Percentiles rank a stretch among this genome's conserved stretches.
phyloP scores from a whole-genome alignment of 2,888 invertebrate genomes.

The Acronicta leporina region DNA sequence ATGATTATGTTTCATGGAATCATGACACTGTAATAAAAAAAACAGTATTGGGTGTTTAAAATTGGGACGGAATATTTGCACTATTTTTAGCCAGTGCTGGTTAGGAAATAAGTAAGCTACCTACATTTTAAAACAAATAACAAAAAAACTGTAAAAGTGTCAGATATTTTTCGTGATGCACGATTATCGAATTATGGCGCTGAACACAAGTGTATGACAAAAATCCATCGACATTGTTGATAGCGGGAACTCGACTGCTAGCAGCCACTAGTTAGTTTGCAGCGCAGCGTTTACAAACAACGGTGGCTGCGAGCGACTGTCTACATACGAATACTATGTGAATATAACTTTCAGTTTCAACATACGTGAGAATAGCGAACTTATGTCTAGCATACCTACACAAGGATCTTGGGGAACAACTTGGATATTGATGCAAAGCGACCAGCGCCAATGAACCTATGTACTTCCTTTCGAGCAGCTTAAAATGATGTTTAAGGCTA shows the following conservation, averaged over 20 bases:
- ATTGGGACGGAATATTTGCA: constrained; percentile 29
- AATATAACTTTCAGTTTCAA: constrained; percentile 72
- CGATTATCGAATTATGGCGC: neutral
- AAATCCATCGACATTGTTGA: constrained; percentile 62
- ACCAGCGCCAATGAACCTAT: constrained; percentile 17
- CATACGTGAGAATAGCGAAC: constrained; percentile 44
- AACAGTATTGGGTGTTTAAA: constrained; percentile 26
- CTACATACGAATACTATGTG: constrained; percentile 69
- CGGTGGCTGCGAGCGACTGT: constrained; percentile 74
- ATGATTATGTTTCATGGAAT: constrained; percentile 32
- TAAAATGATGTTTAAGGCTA: constrained; percentile 31
- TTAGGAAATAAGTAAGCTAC: constrained; percentile 9
- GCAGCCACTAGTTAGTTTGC: constrained; percentile 71
- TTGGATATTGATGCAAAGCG: constrained; percentile 21
- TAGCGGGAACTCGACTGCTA: constrained; percentile 54
- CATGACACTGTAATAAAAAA: constrained; percentile 44
- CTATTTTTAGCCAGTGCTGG: constrained; percentile 8
- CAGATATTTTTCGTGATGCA: neutral
- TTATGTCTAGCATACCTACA: constrained; percentile 41
- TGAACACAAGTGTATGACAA: neutral
- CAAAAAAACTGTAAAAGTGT: neutral
- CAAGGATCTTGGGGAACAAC: constrained; percentile 26
- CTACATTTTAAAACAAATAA: constrained; percentile 13
- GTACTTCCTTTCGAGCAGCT: constrained; percentile 22
- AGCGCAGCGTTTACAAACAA: constrained; percentile 81